Percentiles rank a stretch among this genome's conserved stretches.
Conservation (phyloP, 1,140 invertebrate species). For the Leptinotarsa defecta region DNA sequence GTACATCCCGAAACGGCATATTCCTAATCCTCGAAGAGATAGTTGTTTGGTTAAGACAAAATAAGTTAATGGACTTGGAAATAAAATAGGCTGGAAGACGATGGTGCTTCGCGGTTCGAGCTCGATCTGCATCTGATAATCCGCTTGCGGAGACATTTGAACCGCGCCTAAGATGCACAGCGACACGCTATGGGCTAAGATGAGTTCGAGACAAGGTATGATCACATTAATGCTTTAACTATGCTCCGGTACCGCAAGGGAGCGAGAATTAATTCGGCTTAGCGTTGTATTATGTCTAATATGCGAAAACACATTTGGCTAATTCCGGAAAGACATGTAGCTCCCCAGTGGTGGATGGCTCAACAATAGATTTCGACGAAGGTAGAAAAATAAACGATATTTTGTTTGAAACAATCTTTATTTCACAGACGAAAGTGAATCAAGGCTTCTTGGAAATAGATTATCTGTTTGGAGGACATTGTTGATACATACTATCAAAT, state of each 20-base stretch:
- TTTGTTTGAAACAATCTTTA: no score
- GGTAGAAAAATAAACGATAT: no score
- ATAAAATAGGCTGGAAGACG: constrained; percentile 22
- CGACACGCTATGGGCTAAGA: constrained; percentile 52
- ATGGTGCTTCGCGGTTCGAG: neutral
- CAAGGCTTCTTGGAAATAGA: no score
- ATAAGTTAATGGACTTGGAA: constrained; percentile 24
- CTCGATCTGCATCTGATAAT: constrained; percentile 52
- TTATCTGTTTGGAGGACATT: no score
- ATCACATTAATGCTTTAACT: constrained; percentile 55
- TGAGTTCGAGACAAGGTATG: constrained; percentile 52
- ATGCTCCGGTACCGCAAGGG: constrained; percentile 52
- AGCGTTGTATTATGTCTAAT: constrained; percentile 53
- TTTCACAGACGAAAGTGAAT: no score
- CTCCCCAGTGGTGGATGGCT: neutral
- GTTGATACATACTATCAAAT: no score
- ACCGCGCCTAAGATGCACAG: constrained; percentile 48
- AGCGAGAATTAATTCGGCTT: constrained; percentile 54
- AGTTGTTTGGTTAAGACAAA: constrained; percentile 26
- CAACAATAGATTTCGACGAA: no score
- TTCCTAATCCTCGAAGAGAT: constrained; percentile 17
- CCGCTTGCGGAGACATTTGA: constrained; percentile 51
- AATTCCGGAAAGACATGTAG: constrained; percentile 54
- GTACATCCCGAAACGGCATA: neutral
- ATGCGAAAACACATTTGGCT: constrained; percentile 57